Percentiles rank a stretch among this genome's conserved stretches.
phyloP scores from a whole-genome alignment of 2,888 invertebrate genomes.

The Tipula confusa region DNA sequence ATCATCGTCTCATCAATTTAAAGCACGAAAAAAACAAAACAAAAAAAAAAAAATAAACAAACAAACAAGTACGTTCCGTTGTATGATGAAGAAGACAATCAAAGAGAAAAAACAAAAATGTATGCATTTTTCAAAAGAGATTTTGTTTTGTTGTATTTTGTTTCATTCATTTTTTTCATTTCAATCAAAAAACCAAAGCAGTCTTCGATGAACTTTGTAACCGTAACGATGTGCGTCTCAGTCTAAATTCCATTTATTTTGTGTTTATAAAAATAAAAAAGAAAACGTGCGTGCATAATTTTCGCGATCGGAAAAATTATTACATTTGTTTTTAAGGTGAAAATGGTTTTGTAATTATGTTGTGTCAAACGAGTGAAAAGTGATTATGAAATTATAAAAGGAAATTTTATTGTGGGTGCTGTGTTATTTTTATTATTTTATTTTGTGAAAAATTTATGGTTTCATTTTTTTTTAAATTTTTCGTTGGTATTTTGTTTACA shows the following conservation, averaged over 20 bases:
- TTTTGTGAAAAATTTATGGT: not conserved
- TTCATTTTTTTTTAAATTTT: not conserved
- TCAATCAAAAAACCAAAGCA: not conserved
- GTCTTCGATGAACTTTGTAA: not conserved
- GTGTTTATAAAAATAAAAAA: not conserved
- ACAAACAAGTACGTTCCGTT: not conserved
- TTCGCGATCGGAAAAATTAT: not conserved
- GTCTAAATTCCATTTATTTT: not conserved
- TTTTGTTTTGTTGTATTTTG: constrained; percentile 1
- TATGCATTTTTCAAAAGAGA: not conserved
- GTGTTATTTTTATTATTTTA: not conserved
- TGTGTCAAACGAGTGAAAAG: not conserved
- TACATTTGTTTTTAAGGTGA: not conserved
- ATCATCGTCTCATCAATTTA: not conserved
- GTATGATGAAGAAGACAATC: not conserved
- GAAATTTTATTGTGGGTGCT: not conserved
- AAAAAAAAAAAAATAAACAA: too few relatives aligned
- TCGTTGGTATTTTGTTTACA: not conserved
- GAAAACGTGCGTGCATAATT: not conserved
- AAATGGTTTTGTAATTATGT: not conserved
- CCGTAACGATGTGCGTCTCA: not conserved
- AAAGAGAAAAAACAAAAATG: not conserved
- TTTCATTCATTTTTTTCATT: not conserved
- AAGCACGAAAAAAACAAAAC: not conserved
- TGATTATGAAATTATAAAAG: not conserved